Evolutionary conservation across 2,888 invertebrate genomes (phyloP).

Genomic region (Azorinus chamasolen): DNA sequence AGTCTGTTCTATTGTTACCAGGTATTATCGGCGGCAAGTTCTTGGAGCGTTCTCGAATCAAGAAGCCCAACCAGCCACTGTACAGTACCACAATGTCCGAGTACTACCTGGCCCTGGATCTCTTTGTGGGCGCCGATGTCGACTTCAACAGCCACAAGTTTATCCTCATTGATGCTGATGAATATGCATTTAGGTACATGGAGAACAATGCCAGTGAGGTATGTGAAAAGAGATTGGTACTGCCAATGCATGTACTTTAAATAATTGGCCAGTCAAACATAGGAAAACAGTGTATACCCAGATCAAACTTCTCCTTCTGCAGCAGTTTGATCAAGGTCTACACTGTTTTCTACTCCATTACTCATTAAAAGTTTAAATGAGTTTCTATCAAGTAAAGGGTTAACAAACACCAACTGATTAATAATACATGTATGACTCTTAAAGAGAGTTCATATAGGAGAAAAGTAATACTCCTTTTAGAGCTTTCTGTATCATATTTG

Average conservation of each 20-base stretch:
- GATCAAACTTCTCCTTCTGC: not conserved
- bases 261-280: not conserved
- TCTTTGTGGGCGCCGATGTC: slow-evolving; percentile 84
- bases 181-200: slow-evolving; percentile 89
- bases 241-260: too few relatives aligned
- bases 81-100: slow-evolving; percentile 84
- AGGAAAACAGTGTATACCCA: not conserved
- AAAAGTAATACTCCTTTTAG: too few relatives aligned
- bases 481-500: too few relatives aligned
- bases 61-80: slow-evolving; percentile 89
- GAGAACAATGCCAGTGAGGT: slow-evolving; percentile 92
- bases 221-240: slow-evolving; percentile 41
- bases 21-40: slow-evolving; percentile 86
- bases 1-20: slow-evolving; percentile 56
- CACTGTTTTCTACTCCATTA: not conserved
- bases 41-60: slow-evolving; percentile 85
- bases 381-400: too few relatives aligned
- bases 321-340: not conserved
- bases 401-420: too few relatives aligned
- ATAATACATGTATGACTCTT: too few relatives aligned
- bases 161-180: slow-evolving; percentile 86
- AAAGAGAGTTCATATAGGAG: too few relatives aligned
- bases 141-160: slow-evolving; percentile 85
- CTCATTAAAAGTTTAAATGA: too few relatives aligned
- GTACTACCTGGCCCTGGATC: slow-evolving; percentile 84